These are phyloP conservation scores for Drosophila mayaguana DNA, from an alignment of 2,888 invertebrate genomes.

Conservation along the genomic window DNA sequence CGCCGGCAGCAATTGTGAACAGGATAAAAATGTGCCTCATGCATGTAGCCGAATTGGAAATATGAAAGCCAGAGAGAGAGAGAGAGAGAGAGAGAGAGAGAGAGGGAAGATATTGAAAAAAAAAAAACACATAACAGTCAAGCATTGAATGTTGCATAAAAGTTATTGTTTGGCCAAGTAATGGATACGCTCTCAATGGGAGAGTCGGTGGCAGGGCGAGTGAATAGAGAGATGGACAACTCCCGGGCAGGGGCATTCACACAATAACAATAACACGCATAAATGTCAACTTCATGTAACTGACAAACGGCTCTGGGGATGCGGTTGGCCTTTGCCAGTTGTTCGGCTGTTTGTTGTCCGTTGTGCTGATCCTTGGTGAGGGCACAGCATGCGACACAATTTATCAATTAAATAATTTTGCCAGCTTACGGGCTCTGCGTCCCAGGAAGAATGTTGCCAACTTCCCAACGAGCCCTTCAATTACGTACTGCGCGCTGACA, in stretches of 20 bases:
- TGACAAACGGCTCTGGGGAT: conserved; percentile 47
- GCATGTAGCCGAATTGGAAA: conserved; percentile 21
- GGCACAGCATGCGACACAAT: conserved; percentile 76
- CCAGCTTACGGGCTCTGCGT: not conserved
- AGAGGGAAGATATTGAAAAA: no score
- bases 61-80: not conserved
- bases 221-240: conserved; percentile 21
- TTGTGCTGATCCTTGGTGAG: conserved; percentile 38
- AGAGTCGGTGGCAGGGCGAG: conserved; percentile 10
- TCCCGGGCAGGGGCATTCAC: conserved; percentile 47
- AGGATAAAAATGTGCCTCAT: conserved; percentile 24
- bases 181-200: conserved; percentile 73
- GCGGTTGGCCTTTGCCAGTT: conserved; percentile 38
- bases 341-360: conserved; percentile 19
- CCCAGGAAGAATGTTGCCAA: conserved; percentile 1
- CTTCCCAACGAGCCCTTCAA: conserved; percentile 15
- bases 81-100: not conserved
- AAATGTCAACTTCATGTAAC: conserved; percentile 75
- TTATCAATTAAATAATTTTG: conserved; percentile 68
- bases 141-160: conserved; percentile 62
- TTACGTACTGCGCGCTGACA: conserved; percentile 11
- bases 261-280: conserved; percentile 56
- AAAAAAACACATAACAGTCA: conserved; percentile 14
- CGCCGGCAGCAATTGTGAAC: conserved; percentile 48
- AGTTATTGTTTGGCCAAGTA: conserved; percentile 75